Conservation (phyloP, 2,113 vertebrate genomes). For the Sardina pilchardus region DNA sequence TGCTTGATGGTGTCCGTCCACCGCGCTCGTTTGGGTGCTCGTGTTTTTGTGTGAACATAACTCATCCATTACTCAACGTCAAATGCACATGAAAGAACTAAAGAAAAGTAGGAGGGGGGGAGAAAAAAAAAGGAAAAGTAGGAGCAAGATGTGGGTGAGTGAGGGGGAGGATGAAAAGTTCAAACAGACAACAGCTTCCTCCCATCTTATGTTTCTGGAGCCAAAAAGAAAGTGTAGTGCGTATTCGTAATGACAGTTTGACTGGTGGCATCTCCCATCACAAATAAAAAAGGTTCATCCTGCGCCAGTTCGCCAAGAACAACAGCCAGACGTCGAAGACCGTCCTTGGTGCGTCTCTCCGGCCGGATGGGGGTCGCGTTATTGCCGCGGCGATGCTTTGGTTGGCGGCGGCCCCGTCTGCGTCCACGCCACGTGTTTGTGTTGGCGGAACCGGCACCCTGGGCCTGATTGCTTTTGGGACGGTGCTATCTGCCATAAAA, state of each 20-base stretch:
- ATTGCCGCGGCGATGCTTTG: constrained; percentile 51
- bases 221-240: not conserved
- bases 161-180: not conserved
- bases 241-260: constrained; percentile 2
- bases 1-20: constrained; percentile 26
- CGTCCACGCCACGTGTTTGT: not conserved
- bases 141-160: not conserved
- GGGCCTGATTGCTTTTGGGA: constrained; percentile 70
- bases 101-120: not conserved
- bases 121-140: not conserved
- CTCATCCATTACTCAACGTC: constrained; percentile 22
- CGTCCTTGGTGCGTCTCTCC: constrained; percentile 11
- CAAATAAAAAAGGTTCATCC: not conserved
- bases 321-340: not conserved
- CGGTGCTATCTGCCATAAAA: constrained; percentile 71
- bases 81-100: not conserved
- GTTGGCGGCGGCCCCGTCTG: constrained; percentile 49
- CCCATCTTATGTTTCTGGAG: not conserved
- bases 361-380: constrained; percentile 44
- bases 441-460: constrained; percentile 57
- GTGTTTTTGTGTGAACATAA: constrained; percentile 24
- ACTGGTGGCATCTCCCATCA: constrained; percentile 7
- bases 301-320: not conserved
- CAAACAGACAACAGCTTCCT: not conserved
- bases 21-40: constrained; percentile 23